Percentiles rank a stretch among this genome's conserved stretches.
phyloP scores from a whole-genome alignment of 2,888 invertebrate species.

The Oscheius sp. region DNA sequence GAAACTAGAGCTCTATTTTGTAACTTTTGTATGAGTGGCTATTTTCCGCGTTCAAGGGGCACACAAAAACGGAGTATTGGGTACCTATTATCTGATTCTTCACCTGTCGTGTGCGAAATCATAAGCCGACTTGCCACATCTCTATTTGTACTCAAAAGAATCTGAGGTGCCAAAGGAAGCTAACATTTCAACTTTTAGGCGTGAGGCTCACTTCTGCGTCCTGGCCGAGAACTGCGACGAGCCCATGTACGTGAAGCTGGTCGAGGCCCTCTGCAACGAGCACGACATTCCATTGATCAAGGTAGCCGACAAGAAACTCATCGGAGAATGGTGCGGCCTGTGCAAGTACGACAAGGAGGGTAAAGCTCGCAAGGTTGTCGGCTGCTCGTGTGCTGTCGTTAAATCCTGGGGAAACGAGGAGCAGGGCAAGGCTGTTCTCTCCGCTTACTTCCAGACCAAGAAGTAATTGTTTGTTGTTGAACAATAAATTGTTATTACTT shows the following conservation, averaged over 20 bases:
- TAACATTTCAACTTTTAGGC: slow-evolving; percentile 77
- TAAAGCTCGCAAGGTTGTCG: slow-evolving; percentile 97
- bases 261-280: slow-evolving; percentile 96
- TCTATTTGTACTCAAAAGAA: slow-evolving; percentile 36
- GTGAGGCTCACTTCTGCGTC: slow-evolving; percentile 94
- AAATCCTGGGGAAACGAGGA: slow-evolving; percentile 98
- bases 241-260: slow-evolving; percentile 94
- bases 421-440: slow-evolving; percentile 91
- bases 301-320: slow-evolving; percentile 96
- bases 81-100: slow-evolving; percentile 12
- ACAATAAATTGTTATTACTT: slow-evolving; percentile 39
- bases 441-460: slow-evolving; percentile 86
- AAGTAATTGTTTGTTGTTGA: slow-evolving; percentile 57
- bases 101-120: slow-evolving; percentile 35
- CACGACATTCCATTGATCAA: slow-evolving; percentile 96
- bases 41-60: neutral
- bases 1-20: too few species aligned
- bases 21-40: too few species aligned
- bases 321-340: slow-evolving; percentile 98
- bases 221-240: slow-evolving; percentile 98
- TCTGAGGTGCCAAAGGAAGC: slow-evolving; percentile 38
- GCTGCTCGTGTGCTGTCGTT: slow-evolving; percentile 96
- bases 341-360: slow-evolving; percentile 99
- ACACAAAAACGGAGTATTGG: slow-evolving; percentile 35
- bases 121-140: slow-evolving; percentile 51